Conservation (phyloP, 2,888 invertebrate species). For the Myathropa florea region DNA sequence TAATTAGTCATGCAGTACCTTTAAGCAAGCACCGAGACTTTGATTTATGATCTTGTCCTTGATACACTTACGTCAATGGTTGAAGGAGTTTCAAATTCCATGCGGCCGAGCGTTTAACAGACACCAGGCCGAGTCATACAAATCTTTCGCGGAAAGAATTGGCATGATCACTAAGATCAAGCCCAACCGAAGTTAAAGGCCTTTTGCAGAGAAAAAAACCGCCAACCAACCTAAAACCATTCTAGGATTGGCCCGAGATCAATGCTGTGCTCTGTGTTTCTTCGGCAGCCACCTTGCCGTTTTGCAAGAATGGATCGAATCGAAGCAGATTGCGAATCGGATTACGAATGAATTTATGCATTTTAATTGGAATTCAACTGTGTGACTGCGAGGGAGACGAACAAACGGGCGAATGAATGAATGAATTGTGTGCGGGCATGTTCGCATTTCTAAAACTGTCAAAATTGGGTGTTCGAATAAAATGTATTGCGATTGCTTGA, state of each 20-base stretch:
- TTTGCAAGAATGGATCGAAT: slow-evolving; percentile 34
- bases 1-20: slow-evolving; percentile 65
- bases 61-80: slow-evolving; percentile 65
- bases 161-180: slow-evolving; percentile 32
- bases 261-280: neutral
- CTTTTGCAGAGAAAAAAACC: too few relatives aligned
- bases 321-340: slow-evolving; percentile 9
- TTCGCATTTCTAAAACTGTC: slow-evolving; percentile 49
- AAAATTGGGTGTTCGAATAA: slow-evolving; percentile 55
- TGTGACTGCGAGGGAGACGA: neutral
- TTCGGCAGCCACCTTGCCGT: neutral
- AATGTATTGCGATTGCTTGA: slow-evolving; percentile 38
- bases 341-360: slow-evolving; percentile 50
- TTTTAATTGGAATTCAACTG: slow-evolving; percentile 56
- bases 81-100: slow-evolving; percentile 56
- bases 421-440: slow-evolving; percentile 1
- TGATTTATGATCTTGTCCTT: slow-evolving; percentile 71
- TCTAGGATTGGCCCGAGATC: slow-evolving; percentile 49
- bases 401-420: slow-evolving; percentile 7
- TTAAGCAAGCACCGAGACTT: slow-evolving; percentile 35
- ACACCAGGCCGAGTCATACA: neutral
- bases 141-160: slow-evolving; percentile 63
- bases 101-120: neutral
- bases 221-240: too few relatives aligned
- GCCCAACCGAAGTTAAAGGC: neutral